A percentile compares a stretch with the other conserved stretches of the same genome.
Evolutionary conservation across 1,140 invertebrate species (phyloP).

Genomic region (Battus philenor): DNA sequence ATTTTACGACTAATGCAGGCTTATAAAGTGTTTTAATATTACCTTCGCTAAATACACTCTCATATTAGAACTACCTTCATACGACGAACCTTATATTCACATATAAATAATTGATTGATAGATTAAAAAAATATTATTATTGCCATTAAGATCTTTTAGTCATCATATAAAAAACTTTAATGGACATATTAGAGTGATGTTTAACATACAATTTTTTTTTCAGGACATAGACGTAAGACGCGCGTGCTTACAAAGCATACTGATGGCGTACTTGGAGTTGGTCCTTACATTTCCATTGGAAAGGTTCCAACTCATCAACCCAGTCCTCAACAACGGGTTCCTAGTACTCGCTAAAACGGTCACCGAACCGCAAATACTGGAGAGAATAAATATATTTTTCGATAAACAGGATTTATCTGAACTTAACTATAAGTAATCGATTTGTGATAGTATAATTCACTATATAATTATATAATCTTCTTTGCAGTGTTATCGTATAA

Average conservation of each 20-base stretch:
- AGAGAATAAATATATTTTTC: constrained; percentile 71
- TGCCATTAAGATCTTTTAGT: too few relatives aligned
- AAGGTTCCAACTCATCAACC: constrained; percentile 72
- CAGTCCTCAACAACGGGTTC: constrained; percentile 75
- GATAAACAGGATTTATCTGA: constrained; percentile 63
- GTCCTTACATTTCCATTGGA: constrained; percentile 75
- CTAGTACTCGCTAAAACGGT: constrained; percentile 75
- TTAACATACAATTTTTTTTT: too few relatives aligned
- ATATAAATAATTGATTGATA: too few relatives aligned
- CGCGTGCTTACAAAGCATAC: constrained; percentile 76
- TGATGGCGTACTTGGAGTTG: constrained; percentile 78
- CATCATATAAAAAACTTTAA: too few relatives aligned
- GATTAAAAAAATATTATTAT: too few relatives aligned
- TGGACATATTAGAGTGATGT: too few relatives aligned
- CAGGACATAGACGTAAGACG: constrained; percentile 77
- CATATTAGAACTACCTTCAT: too few relatives aligned
- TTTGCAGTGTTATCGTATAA: constrained; percentile 53
- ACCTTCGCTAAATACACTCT: too few relatives aligned
- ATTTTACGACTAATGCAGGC: too few relatives aligned
- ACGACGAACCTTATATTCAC: too few relatives aligned
- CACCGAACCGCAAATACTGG: constrained; percentile 68
- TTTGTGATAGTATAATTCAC: constrained; percentile 51
- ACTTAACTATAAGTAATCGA: constrained; percentile 60
- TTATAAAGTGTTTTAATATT: too few relatives aligned
- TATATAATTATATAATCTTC: constrained; percentile 45